phyloP scores from a whole-genome alignment of 2,888 invertebrate species.

The Chrysina gloriosa region DNA sequence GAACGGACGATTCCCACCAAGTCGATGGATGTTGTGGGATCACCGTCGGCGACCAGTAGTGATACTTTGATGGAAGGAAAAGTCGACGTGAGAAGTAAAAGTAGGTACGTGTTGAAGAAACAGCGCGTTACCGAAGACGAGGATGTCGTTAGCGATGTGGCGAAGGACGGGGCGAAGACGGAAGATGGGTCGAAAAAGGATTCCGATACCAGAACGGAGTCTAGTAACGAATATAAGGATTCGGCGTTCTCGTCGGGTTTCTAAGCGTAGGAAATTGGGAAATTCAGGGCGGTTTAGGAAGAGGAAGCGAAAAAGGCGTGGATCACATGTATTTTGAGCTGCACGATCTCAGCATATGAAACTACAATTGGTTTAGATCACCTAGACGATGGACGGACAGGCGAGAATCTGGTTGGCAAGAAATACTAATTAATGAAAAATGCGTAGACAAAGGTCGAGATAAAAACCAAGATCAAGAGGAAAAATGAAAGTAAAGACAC shows the following conservation, averaged over 20 bases:
- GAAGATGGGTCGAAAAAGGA: constrained; percentile 35
- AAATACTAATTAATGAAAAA: too few species aligned
- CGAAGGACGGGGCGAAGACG: constrained; percentile 5
- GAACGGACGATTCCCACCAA: constrained; percentile 45
- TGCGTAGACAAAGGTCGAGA: too few species aligned
- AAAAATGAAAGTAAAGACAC: too few species aligned
- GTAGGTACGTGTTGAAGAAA: constrained; percentile 41
- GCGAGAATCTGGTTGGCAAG: too few species aligned
- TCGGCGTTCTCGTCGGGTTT: constrained; percentile 33
- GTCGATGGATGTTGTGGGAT: neutral
- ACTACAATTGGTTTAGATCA: too few species aligned
- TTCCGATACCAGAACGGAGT: constrained; percentile 54
- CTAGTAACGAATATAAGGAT: constrained; percentile 56
- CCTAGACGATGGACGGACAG: too few species aligned
- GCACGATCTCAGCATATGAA: too few species aligned
- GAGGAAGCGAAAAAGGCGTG: too few species aligned
- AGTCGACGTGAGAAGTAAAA: constrained; percentile 21
- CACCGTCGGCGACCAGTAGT: constrained; percentile 15
- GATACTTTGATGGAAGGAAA: constrained; percentile 35
- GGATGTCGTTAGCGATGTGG: constrained; percentile 6
- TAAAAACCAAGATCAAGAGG: too few species aligned
- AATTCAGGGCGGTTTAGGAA: too few species aligned
- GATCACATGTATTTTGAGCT: too few species aligned
- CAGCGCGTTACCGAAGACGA: constrained; percentile 40
- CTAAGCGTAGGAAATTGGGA: too few species aligned